phyloP scores from a whole-genome alignment of 92 coral and sea anemone species.

The Umimayanthus kanabou region DNA sequence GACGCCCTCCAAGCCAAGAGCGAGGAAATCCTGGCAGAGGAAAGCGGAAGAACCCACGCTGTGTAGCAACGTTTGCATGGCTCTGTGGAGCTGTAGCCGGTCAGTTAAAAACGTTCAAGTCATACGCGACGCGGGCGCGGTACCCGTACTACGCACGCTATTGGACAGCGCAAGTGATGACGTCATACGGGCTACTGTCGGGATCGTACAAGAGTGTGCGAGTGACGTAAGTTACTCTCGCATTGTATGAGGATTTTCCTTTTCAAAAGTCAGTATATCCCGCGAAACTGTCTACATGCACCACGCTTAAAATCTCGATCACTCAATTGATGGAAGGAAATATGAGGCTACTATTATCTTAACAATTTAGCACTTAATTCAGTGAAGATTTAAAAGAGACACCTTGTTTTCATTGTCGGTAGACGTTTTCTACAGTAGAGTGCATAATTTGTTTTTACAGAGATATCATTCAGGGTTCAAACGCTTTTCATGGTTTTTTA shows the following conservation, averaged over 20 bases:
- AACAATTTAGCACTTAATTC: too few relatives aligned
- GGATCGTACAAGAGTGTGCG: constrained; percentile 89
- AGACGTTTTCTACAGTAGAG: too few relatives aligned
- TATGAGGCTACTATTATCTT: too few relatives aligned
- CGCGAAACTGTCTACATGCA: not conserved
- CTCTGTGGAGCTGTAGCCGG: constrained; percentile 91
- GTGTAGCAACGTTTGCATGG: constrained; percentile 71
- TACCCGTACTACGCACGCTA: constrained; percentile 73
- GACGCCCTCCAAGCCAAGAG: constrained; percentile 41
- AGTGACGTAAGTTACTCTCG: constrained; percentile 57
- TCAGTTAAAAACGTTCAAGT: constrained; percentile 65
- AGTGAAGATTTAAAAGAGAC: too few relatives aligned
- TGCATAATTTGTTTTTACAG: too few relatives aligned
- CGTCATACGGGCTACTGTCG: constrained; percentile 74
- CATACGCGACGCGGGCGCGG: constrained; percentile 80
- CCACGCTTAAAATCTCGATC: too few relatives aligned
- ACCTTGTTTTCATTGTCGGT: too few relatives aligned
- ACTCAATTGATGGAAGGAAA: too few relatives aligned
- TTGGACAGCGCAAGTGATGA: constrained; percentile 64
- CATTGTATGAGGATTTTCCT: too few relatives aligned
- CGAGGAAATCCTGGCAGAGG: constrained; percentile 42
- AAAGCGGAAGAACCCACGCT: constrained; percentile 44
- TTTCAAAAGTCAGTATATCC: not conserved
- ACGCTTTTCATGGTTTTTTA: too few relatives aligned
- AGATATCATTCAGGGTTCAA: too few relatives aligned